Base-by-base conservation (phyloP, 2,797 vertebrate species). In the Helarctos malayanus region DNA sequence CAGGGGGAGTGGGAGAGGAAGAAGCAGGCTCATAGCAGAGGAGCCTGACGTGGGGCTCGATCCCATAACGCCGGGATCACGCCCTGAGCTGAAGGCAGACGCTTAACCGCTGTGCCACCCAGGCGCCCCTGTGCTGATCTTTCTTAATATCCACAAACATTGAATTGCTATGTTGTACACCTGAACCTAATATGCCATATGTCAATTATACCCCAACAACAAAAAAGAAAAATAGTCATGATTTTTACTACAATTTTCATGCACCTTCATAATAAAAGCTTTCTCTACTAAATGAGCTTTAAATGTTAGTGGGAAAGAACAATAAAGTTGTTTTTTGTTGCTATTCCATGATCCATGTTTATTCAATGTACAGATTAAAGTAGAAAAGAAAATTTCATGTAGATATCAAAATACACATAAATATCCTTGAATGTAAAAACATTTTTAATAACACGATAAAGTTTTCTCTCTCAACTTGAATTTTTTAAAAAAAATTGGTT, bases 391-490 rank as follows among this genome's bases (percentile, higher is more conserved):
- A 65, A 73, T 57, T 75, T 59, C 7, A 56, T 23, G 59, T 83
- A 14, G 11, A 7, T 61, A 69, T 73, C 61, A 91, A 76, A 57
- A 69, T 16, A 49, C 5, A 80, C 3, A 45, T 4, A 86, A n/a
- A 65, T 52, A 65, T 59, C n/a, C 16, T 29, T 80, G 15, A 76
- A 83, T 32, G 59, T 25, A 88, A 63, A 82, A 75, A 19, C 69
- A 90, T 71, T 86, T 92, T 88, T 78, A 81, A 59, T 87, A 95
- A 80, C 27, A 87, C 4, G 82, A 73, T 27, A 49, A 13, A 63
- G 15, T 85, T 90, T 89, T 52, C 0, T 82, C 21, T 81, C 1
- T 15, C 13, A 71, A 68, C 0, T 79, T 71, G 45, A 78, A 82
- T 81, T 78, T 11, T 88, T 91, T 65, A 32, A 19, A 63, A 57